Evolutionary conservation across 2,113 vertebrate species (phyloP), one percentile per base, ranked within the genome.

Genomic region (Montifringilla adamsi): DNA sequence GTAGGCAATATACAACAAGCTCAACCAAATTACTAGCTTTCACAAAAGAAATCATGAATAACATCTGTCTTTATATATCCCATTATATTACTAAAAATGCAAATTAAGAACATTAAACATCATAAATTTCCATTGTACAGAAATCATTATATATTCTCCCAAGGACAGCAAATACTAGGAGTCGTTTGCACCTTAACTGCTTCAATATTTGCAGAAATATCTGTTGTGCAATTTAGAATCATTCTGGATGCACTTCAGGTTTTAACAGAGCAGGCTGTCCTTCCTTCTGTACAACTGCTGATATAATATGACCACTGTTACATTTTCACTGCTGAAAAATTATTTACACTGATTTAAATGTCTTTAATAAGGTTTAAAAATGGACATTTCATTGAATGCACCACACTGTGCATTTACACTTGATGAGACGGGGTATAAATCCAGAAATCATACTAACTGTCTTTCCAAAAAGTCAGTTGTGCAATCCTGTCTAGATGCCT

Each of bases 171-270:
- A 91, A 59, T 84, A 82, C 20, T 81, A 68, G 22, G 33, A 60
- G 21, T 20, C 84, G 8, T 63, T 90, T 87, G 44, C 26, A 73
- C 47, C 18, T 80, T 64, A 74, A 72, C 26, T 59, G 30, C 39
- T 89, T 81, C 73, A 75, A 44, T 81, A 93, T 89, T 94, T 89
- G 30, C 80, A 64, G 76, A 78, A 81, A 77, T 87, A 89, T 55
- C 35, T 67, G 41, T 67, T 66, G 27, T 63, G 22, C 8, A 66
- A 78, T 80, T 90, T 68, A 84, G 33, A 60, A 84, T 53, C 4
- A 0, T 67, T 84, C 43, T 81, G 63, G 50, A 81, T 87, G 46
- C 9, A 76, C 31, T 91, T 87, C 28, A 81, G 41, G 15, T 23
- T 33, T 87, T 82, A 82, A 75, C 43, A 79, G 31, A 85, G 67